Evolutionary conservation across 2,797 vertebrate species (phyloP), one percentile per base, ranked within the genome.

Genomic region (Hafferia zeledoni): DNA sequence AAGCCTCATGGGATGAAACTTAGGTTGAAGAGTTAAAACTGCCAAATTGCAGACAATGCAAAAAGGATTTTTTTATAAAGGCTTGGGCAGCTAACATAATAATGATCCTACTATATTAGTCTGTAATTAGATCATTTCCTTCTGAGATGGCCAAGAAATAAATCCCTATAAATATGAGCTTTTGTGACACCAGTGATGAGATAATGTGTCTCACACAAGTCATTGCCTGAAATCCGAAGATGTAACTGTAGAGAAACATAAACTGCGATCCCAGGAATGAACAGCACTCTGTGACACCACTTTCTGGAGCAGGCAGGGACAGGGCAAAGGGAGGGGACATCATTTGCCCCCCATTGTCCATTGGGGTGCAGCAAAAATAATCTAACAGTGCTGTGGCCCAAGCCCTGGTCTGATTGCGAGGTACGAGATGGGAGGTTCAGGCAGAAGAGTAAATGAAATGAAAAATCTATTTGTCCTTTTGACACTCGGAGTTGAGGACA

Each of bases 121-220:
- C 67, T 95, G 59, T 94, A 93, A 88, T 95, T 90, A 87, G 83
- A 86, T 94, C 12, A 82, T 82, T 94, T 95, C 83, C 88, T 91
- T 84, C 44, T 43, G 69, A 65, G 43, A 60, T 79, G 74, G 63
- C 80, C 80, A 91, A 82, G 74, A 63, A 91, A 79, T 84, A 91
- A 93, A 86, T 63, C 80, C 52, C 13, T 69, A 23, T 55, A 76
- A 88, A 78, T 79, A 52, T 0, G 0, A 81, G 55, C 27, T 90
- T 86, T 43, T 80, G 55, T 88, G 87, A 86, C 39, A 56, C 35
- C 57, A 65, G 13, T 61, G 70, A 44, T 67, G 72, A 89, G 56
- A 76, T 75, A 84, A 59, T 86, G 31, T 9, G 18, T 47, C 57
- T 76, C 1, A 1, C 31, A 41, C 28, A 59, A 83, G 61, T 57